These are phyloP conservation scores for Andrena praecox DNA, from an alignment of 2,888 invertebrate species.

Conservation along the genomic window DNA sequence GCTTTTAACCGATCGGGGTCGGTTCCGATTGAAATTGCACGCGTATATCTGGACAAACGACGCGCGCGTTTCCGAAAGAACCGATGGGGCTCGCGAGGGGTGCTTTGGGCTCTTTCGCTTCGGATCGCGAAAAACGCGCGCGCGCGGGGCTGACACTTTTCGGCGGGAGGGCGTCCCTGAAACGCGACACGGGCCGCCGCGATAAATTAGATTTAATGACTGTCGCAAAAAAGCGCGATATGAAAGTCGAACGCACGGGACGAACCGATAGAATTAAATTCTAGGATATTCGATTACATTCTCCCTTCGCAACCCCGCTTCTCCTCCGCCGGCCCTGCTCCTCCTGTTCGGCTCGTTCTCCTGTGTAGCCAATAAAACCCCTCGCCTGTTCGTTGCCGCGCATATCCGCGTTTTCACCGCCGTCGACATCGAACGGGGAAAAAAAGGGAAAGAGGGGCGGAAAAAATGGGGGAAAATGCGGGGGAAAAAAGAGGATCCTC, in stretches of 20 bases:
- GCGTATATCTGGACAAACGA: constrained; percentile 39
- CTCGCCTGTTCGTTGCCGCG: constrained; percentile 64
- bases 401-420: constrained; percentile 60
- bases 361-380: constrained; percentile 67
- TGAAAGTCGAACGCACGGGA: constrained; percentile 81
- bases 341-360: constrained; percentile 38
- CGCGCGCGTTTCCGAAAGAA: constrained; percentile 4
- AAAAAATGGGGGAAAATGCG: not conserved
- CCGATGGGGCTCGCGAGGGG: not conserved
- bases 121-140: constrained; percentile 33
- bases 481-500: constrained; percentile 26
- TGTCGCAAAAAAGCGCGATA: constrained; percentile 84
- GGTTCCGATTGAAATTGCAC: constrained; percentile 28
- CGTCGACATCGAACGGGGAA: constrained; percentile 52
- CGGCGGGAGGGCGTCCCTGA: constrained; percentile 59
- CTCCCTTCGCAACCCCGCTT: constrained; percentile 67
- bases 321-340: constrained; percentile 35
- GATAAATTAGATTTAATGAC: constrained; percentile 83
- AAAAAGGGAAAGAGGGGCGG: not conserved
- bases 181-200: constrained; percentile 73
- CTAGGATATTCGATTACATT: constrained; percentile 84
- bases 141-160: constrained; percentile 27
- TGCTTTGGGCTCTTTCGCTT: constrained; percentile 24
- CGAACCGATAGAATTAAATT: constrained; percentile 84
- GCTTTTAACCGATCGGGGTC: constrained; percentile 31